phyloP scores from a whole-genome alignment of 2,888 invertebrate species.

The Monopis laevigella region DNA sequence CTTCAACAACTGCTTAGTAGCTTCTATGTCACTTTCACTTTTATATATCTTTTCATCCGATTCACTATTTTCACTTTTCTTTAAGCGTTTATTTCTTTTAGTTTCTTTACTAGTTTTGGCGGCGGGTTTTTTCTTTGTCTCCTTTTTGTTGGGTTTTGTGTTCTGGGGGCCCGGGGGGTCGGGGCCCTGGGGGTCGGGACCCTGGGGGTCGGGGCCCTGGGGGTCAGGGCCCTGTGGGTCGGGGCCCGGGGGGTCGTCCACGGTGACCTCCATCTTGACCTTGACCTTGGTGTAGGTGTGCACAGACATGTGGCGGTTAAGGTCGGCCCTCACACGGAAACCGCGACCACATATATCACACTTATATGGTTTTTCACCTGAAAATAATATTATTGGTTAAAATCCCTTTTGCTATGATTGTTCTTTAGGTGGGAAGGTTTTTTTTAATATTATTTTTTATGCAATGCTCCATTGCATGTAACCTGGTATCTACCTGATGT shows the following conservation, averaged over 20 bases:
- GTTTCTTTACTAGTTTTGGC: neutral
- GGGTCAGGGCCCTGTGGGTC: neutral
- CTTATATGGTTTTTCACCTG: slow-evolving; percentile 80
- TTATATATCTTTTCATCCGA: slow-evolving; percentile 29
- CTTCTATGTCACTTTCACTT: slow-evolving; percentile 37
- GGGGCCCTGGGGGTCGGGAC: neutral
- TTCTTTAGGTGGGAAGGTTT: too few species aligned
- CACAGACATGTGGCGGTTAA: slow-evolving; percentile 81
- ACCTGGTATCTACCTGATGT: too few species aligned
- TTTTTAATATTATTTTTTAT: too few species aligned
- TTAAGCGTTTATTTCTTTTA: neutral
- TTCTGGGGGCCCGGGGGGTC: neutral
- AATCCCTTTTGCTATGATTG: too few species aligned
- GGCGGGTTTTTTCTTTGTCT: slow-evolving; percentile 7
- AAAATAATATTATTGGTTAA: slow-evolving; percentile 17
- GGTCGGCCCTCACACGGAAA: slow-evolving; percentile 84
- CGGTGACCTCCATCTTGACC: slow-evolving; percentile 23
- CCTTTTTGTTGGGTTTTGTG: slow-evolving; percentile 1
- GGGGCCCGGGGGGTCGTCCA: slow-evolving; percentile 8
- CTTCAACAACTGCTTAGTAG: too few species aligned
- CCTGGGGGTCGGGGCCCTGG: too few species aligned
- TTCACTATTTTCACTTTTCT: slow-evolving; percentile 15
- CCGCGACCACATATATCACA: slow-evolving; percentile 81
- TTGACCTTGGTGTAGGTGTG: slow-evolving; percentile 60
- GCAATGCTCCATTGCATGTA: neutral